Evolutionary conservation across 2,113 vertebrate species (phyloP).

Genomic region (Progne subis): DNA sequence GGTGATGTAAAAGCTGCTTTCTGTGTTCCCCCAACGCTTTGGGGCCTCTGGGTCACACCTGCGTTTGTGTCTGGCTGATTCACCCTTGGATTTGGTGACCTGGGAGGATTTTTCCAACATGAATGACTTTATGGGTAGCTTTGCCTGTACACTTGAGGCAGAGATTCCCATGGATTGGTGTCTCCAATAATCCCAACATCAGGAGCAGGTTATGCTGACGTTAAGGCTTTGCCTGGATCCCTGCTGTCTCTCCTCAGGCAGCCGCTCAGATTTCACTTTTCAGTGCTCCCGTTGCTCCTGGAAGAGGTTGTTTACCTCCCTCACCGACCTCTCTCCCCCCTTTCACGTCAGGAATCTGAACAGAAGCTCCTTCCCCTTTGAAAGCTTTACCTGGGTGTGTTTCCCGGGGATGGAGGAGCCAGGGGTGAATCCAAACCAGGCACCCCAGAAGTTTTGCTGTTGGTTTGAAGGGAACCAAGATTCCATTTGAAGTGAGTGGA

Average conservation of each 20-base stretch:
- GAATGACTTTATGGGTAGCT: rapidly evolving
- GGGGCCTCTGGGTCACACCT: rapidly evolving
- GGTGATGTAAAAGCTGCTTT: rapidly evolving
- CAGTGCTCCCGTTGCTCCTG: background rate
- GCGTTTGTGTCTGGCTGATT: background rate
- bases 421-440: background rate
- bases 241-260: background rate
- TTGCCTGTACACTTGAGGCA: background rate
- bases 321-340: rapidly evolving
- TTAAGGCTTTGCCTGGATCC: rapidly evolving
- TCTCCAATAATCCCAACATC: background rate
- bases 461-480: background rate
- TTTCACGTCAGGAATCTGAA: background rate
- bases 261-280: background rate
- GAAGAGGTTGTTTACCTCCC: background rate
- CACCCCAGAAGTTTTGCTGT: background rate
- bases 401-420: background rate
- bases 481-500: background rate
- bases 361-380: background rate
- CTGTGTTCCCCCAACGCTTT: background rate
- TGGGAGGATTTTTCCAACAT: background rate
- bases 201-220: background rate
- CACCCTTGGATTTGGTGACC: background rate
- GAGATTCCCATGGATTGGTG: background rate
- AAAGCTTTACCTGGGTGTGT: background rate